Conservation (phyloP, 2,888 invertebrate species). For the Caenorhabditis zanzibari region DNA sequence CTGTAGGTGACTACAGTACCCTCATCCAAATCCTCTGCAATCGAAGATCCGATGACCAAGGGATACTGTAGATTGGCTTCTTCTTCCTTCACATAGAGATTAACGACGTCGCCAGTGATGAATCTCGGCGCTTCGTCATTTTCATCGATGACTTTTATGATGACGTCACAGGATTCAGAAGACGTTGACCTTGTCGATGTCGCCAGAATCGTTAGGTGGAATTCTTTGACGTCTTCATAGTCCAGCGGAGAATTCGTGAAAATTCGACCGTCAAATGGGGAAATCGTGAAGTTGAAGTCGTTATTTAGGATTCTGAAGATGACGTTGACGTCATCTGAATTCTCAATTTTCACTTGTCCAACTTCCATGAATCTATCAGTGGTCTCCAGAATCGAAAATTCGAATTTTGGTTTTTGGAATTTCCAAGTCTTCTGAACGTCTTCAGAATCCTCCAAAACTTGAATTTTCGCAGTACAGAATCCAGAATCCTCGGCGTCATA, state of each 20-base stretch:
- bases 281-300: constrained; percentile 58
- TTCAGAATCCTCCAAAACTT: neutral
- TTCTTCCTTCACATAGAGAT: constrained; percentile 62
- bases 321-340: neutral
- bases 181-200: neutral
- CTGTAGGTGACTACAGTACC: constrained; percentile 72
- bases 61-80: constrained; percentile 40
- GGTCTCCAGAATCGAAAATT: constrained; percentile 30
- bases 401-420: constrained; percentile 4
- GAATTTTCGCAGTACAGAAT: constrained; percentile 22
- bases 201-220: constrained; percentile 6
- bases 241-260: constrained; percentile 59
- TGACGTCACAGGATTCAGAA: constrained; percentile 27
- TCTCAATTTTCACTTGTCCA: neutral
- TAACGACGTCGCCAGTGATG: constrained; percentile 70
- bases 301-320: constrained; percentile 46
- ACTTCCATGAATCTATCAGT: constrained; percentile 25
- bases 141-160: constrained; percentile 69
- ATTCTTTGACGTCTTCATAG: constrained; percentile 48
- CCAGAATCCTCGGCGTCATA: constrained; percentile 28
- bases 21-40: constrained; percentile 71
- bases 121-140: constrained; percentile 77
- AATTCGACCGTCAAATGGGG: constrained; percentile 48
- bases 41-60: constrained; percentile 65
- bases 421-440: neutral